phyloP scores from a whole-genome alignment of 2,797 vertebrate genomes.

The Choloepus didactylus region DNA sequence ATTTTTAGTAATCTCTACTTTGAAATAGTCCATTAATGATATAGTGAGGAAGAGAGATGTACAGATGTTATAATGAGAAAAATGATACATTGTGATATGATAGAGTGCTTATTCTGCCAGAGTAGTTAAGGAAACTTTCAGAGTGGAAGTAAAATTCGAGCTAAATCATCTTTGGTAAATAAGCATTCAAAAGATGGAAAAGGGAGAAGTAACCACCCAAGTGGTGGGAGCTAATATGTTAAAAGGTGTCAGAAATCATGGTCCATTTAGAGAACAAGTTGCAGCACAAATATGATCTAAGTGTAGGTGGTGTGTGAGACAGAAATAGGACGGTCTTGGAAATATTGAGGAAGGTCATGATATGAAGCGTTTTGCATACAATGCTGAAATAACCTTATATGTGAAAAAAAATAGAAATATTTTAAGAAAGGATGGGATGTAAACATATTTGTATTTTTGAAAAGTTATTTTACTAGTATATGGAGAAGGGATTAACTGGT shows the following conservation, averaged over 20 bases:
- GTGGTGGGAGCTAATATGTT: not conserved
- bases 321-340: not conserved
- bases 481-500: not conserved
- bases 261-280: not conserved
- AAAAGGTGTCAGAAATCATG: not conserved
- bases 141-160: not conserved
- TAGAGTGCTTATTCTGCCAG: not conserved
- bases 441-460: not conserved
- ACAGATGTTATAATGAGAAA: not conserved
- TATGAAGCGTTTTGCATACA: not conserved
- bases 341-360: not conserved
- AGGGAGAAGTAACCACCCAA: not conserved
- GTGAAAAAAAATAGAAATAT: not conserved
- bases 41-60: not conserved
- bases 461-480: not conserved
- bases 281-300: not conserved
- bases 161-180: not conserved
- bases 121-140: not conserved
- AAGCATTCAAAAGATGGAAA: not conserved
- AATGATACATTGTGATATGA: not conserved
- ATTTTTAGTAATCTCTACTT: not conserved
- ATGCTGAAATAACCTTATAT: not conserved
- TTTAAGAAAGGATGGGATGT: not conserved
- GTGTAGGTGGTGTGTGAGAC: not conserved
- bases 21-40: conserved; percentile 14